Conservation (phyloP, 1,140 invertebrate species). For the Cepaea nemoralis region DNA sequence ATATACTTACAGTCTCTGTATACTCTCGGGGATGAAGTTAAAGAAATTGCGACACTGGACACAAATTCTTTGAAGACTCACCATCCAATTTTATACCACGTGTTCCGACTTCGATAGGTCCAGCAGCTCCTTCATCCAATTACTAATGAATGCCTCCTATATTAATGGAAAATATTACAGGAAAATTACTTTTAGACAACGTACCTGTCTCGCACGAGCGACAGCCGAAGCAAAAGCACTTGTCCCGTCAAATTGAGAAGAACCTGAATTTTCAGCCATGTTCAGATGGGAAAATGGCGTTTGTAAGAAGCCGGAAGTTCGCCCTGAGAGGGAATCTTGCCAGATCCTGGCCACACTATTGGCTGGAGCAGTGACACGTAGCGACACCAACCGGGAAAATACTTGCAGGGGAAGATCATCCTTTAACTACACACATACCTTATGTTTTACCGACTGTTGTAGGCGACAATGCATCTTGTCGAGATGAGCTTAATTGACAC, state of each 20-base stretch:
- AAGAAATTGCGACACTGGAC: too few species aligned
- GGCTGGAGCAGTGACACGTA: background rate
- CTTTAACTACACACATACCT: too few species aligned
- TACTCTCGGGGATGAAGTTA: too few species aligned
- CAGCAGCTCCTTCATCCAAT: background rate
- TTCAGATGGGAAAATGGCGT: constrained; percentile 53
- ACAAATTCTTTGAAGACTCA: too few species aligned
- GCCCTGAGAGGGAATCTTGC: constrained; percentile 12
- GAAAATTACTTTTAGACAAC: background rate
- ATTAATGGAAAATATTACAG: background rate
- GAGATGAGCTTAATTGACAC: too few species aligned
- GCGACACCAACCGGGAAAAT: background rate
- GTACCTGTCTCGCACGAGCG: constrained; percentile 68
- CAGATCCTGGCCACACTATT: background rate
- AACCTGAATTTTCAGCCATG: constrained; percentile 55
- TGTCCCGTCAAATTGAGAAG: constrained; percentile 55
- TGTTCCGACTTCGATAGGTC: constrained; percentile 14
- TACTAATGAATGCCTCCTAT: background rate
- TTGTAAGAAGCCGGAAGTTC: constrained; percentile 40
- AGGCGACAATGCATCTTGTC: too few species aligned
- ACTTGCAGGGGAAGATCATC: background rate
- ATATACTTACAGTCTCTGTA: background rate
- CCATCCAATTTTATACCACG: background rate
- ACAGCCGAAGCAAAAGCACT: constrained; percentile 69
- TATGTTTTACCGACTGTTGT: too few species aligned